Conservation (phyloP, 2,113 vertebrate genomes). For the Pachypanchax playfairii region DNA sequence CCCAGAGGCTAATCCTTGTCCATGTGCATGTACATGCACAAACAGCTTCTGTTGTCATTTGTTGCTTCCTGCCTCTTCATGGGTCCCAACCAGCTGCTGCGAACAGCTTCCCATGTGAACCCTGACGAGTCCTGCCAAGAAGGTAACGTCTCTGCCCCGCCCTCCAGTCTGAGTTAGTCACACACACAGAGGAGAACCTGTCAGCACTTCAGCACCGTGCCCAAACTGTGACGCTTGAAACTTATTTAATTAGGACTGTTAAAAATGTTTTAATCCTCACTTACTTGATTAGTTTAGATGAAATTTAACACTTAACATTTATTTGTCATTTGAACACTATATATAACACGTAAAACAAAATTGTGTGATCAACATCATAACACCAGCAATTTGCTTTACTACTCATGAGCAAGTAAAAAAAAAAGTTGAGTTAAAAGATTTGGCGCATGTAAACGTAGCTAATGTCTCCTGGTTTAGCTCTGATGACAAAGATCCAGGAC, state of each 20-base stretch:
- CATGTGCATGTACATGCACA: constrained; percentile 54
- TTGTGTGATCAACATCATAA: too few relatives aligned
- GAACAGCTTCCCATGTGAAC: constrained; percentile 67
- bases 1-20: constrained; percentile 32
- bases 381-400: too few relatives aligned
- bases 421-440: too few relatives aligned
- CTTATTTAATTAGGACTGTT: background rate
- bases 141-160: constrained; percentile 19
- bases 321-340: too few relatives aligned
- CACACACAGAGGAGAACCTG: background rate
- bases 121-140: constrained; percentile 34
- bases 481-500: too few relatives aligned
- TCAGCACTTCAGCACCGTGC: background rate
- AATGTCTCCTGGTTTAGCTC: too few relatives aligned
- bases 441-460: too few relatives aligned
- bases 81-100: constrained; percentile 30
- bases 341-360: too few relatives aligned
- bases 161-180: constrained; percentile 15
- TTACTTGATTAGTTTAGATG: too few relatives aligned
- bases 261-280: background rate
- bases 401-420: too few relatives aligned
- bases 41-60: constrained; percentile 66
- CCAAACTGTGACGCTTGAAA: background rate
- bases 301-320: too few relatives aligned
- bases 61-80: constrained; percentile 62